These are phyloP conservation scores for Xanthostigma xanthostigma DNA, from an alignment of 2,888 invertebrate species.

Conservation along the genomic window DNA sequence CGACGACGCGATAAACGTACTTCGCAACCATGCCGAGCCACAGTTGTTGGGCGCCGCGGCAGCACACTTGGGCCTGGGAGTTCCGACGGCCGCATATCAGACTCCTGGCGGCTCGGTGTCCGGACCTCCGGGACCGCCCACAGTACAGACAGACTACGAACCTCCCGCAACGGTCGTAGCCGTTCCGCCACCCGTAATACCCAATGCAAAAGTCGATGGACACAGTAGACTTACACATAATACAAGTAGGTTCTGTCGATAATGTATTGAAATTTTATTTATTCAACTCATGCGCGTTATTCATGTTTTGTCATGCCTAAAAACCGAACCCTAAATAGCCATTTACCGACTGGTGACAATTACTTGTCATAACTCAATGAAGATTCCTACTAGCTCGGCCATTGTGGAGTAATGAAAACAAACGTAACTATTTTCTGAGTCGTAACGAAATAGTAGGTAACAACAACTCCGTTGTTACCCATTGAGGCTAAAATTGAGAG, in stretches of 20 bases:
- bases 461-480: too few relatives aligned
- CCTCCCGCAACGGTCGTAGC: conserved; percentile 29
- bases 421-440: too few relatives aligned
- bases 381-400: too few relatives aligned
- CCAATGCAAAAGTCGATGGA: conserved; percentile 23
- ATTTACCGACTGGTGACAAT: too few relatives aligned
- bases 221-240: conserved; percentile 25
- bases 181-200: conserved; percentile 24
- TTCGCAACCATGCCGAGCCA: conserved; percentile 88
- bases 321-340: too few relatives aligned
- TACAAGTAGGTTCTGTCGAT: conserved; percentile 23
- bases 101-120: conserved; percentile 24
- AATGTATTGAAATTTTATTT: neutral
- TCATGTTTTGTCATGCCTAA: too few relatives aligned
- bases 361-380: too few relatives aligned
- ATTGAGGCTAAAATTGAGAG: too few relatives aligned
- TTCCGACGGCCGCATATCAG: conserved; percentile 25
- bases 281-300: too few relatives aligned
- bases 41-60: conserved; percentile 34
- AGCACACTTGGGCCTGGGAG: conserved; percentile 10
- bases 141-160: conserved; percentile 33
- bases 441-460: too few relatives aligned
- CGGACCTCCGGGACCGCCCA: conserved; percentile 26
- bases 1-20: conserved; percentile 89
- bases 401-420: too few relatives aligned